Evolutionary conservation across 2,113 vertebrate genomes (phyloP).

Genomic region (Eonycteris spelaea): DNA sequence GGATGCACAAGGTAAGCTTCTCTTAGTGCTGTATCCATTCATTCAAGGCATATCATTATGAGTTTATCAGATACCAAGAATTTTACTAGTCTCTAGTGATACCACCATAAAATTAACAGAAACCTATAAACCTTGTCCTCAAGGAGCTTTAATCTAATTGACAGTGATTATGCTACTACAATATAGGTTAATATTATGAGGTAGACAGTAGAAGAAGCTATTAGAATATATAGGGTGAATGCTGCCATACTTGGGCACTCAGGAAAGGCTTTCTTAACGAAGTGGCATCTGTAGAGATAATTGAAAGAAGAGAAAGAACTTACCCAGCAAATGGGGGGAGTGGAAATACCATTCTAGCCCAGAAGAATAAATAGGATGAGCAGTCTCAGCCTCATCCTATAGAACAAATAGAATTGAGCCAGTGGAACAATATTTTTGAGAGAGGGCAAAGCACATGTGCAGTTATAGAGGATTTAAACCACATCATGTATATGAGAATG

Average conservation of each 20-base stretch:
- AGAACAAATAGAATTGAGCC: neutral
- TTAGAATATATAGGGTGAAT: neutral
- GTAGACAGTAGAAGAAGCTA: neutral
- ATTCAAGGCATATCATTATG: neutral
- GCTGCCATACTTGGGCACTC: neutral
- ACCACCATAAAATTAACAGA: neutral
- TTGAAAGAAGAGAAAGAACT: neutral
- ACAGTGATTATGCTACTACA: neutral
- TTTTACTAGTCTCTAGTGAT: neutral
- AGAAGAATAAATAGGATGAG: neutral
- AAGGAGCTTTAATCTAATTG: neutral
- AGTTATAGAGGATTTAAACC: neutral
- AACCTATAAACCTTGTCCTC: neutral
- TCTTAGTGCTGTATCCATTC: neutral
- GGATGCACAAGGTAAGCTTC: neutral
- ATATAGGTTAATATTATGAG: neutral
- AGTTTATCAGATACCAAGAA: neutral
- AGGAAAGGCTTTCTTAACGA: neutral
- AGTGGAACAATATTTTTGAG: neutral
- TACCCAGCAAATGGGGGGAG: neutral
- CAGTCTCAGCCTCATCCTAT: neutral
- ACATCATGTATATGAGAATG: neutral
- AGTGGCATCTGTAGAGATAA: neutral
- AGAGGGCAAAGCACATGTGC: neutral
- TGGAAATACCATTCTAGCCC: neutral